Percentiles rank a stretch among this genome's conserved stretches.
These are phyloP conservation scores for Brachyistius frenatus DNA, from an alignment of 2,113 vertebrate genomes.

Conservation along the genomic window DNA sequence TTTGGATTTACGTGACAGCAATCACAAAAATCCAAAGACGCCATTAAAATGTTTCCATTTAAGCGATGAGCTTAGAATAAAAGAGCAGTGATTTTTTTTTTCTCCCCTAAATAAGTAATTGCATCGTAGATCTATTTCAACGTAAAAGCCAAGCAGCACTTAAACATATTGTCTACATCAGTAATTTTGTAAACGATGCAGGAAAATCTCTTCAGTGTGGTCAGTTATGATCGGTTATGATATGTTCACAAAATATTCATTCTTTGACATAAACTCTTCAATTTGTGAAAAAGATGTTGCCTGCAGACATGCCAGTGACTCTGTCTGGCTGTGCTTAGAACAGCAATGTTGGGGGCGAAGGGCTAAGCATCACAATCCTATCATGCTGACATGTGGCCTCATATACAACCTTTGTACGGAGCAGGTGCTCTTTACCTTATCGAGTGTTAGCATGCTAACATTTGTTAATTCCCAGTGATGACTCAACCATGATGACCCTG, in stretches of 20 bases:
- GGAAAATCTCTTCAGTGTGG: not conserved
- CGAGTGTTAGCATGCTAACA: no score
- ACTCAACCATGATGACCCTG: not conserved
- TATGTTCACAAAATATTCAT: not conserved
- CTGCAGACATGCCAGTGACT: not conserved
- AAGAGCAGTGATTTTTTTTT: not conserved
- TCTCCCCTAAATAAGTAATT: not conserved
- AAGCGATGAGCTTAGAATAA: conserved; percentile 3
- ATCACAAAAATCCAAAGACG: conserved; percentile 41
- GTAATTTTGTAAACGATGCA: not conserved
- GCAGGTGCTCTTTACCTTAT: no score
- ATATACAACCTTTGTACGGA: no score
- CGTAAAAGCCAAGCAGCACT: not conserved
- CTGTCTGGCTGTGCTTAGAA: no score
- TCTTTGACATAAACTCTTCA: not conserved
- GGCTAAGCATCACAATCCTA: no score
- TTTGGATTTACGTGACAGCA: conserved; percentile 40
- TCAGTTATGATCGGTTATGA: not conserved
- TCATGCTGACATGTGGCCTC: no score
- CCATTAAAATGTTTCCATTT: conserved; percentile 27
- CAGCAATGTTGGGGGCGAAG: no score
- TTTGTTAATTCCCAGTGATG: not conserved
- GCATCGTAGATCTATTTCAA: not conserved
- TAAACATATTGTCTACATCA: not conserved
- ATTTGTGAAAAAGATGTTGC: not conserved